phyloP scores from a whole-genome alignment of 2,888 invertebrate genomes.

The Dicranocentrus wangi region DNA sequence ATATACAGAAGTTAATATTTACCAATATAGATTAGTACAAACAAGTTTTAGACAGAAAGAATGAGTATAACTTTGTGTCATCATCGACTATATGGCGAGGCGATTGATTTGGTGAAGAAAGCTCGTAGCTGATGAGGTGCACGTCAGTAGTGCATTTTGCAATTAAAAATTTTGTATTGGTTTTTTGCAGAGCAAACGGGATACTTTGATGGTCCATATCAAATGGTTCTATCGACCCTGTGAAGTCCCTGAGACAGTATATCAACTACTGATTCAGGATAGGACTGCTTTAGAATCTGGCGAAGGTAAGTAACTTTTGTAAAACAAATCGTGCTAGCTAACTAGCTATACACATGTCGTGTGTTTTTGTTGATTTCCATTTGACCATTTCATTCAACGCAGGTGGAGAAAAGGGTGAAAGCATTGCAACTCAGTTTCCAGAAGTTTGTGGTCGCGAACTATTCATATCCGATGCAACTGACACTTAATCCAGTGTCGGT shows the following conservation, averaged over 20 bases:
- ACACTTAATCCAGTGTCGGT: constrained; percentile 77
- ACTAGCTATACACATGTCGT: too few relatives aligned
- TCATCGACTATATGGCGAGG: too few relatives aligned
- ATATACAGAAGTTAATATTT: constrained; percentile 40
- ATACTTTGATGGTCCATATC: constrained; percentile 77
- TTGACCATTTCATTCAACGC: not conserved
- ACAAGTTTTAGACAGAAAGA: not conserved
- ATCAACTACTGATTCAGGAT: constrained; percentile 75
- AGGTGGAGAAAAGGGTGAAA: constrained; percentile 66
- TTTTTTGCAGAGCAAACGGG: constrained; percentile 76
- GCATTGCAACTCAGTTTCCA: constrained; percentile 69
- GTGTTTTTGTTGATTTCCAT: too few relatives aligned
- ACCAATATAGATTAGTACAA: constrained; percentile 8
- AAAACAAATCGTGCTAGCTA: not conserved
- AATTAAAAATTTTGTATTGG: not conserved
- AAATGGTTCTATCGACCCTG: constrained; percentile 78
- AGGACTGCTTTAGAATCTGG: constrained; percentile 69
- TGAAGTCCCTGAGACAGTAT: constrained; percentile 78
- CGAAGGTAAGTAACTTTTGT: constrained; percentile 56
- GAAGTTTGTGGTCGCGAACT: constrained; percentile 75
- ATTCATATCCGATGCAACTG: constrained; percentile 77
- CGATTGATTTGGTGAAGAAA: too few relatives aligned
- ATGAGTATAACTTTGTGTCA: constrained; percentile 7
- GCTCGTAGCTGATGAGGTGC: not conserved
- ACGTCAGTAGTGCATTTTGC: too few relatives aligned